Base-by-base conservation (phyloP, 2,113 vertebrate genomes). In the Chauna torquata region DNA sequence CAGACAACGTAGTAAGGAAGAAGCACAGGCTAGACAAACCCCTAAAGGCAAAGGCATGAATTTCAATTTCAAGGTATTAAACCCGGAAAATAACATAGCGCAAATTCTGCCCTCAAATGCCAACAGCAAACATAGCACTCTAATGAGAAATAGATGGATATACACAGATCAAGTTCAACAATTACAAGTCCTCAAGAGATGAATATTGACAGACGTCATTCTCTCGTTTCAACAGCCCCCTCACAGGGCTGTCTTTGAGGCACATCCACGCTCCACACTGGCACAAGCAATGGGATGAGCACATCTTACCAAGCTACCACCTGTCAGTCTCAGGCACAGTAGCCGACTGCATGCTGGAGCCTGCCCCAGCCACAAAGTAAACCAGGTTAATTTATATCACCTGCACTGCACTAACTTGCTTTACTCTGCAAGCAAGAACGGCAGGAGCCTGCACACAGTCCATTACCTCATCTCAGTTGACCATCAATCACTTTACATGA, bases 41-140 rank as follows among this genome's bases (percentile, higher is more conserved):
- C 91, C 88, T 86, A n/a, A 74, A 74, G 88, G 86, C 72, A 91
- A 70, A 93, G 14, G 18, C 12, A 77, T 66, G 57, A 74, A 92
- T 75, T 92, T 81, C 59, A 49, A 47, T 45, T 74, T 83, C 70
- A 70, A 81, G 68, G 76, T 27, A 58, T 12, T 74, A 70, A 95
- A 80, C 50, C 64, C 88, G 88, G 50, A 74, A 70, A 75, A 93
- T 2, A 34, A 45, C 59, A 74, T 0, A 5, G 76, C 71, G n/a
- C 36, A 81, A 88, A 57, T 22, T 28, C 68, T 38, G 24, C 58
- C 80, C 74, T 57, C 58, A 30, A 36, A 66, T 0, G 4, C 71
- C 91, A 83, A 2, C 34, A 50, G 82, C 82, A 76, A 79, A 25
- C 40, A 5, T 0, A 4, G 40, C 12, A 49, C 38, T 93, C 74